A percentile compares a stretch with the other conserved stretches of the same genome.
Evolutionary conservation across 2,797 vertebrate genomes (phyloP).

Genomic region (Chromis chromis): DNA sequence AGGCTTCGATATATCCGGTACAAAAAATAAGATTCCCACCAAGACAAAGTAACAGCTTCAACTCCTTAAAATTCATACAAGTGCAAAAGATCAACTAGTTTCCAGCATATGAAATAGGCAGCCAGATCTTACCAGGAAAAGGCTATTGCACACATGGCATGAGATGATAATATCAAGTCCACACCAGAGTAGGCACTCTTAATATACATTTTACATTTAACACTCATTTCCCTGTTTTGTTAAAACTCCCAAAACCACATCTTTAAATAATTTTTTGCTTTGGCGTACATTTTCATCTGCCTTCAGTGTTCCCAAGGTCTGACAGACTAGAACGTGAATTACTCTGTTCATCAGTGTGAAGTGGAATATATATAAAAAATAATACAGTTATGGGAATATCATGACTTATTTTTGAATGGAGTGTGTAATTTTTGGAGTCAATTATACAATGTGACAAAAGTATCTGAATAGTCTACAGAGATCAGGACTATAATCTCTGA

Average conservation of each 20-base stretch:
- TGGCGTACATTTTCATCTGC: conserved; percentile 13
- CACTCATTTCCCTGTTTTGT: conserved; percentile 10
- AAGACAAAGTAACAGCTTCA: conserved; percentile 20
- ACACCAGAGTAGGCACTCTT: conserved; percentile 61
- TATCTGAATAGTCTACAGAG: neutral
- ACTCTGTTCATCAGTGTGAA: neutral
- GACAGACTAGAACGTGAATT: neutral
- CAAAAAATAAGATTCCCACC: neutral
- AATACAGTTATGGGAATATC: neutral
- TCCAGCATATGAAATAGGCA: conserved; percentile 68
- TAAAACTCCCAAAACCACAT: conserved; percentile 21
- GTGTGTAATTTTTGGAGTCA: neutral
- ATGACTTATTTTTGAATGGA: neutral
- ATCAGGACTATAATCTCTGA: neutral
- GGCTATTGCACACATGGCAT: conserved; percentile 69
- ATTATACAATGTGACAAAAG: neutral
- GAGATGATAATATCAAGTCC: conserved; percentile 63
- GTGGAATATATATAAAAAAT: conserved; percentile 9
- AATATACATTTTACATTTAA: conserved; percentile 37
- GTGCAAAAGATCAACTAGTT: conserved; percentile 53
- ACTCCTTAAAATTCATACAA: conserved; percentile 21
- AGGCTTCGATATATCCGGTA: neutral
- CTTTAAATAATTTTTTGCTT: conserved; percentile 18
- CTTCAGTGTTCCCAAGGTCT: neutral
- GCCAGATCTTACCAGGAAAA: conserved; percentile 21